Percentiles rank a stretch among this genome's conserved stretches.
These are phyloP conservation scores for Odontomyia ornata DNA, from an alignment of 2,888 invertebrate genomes.

Conservation along the genomic window DNA sequence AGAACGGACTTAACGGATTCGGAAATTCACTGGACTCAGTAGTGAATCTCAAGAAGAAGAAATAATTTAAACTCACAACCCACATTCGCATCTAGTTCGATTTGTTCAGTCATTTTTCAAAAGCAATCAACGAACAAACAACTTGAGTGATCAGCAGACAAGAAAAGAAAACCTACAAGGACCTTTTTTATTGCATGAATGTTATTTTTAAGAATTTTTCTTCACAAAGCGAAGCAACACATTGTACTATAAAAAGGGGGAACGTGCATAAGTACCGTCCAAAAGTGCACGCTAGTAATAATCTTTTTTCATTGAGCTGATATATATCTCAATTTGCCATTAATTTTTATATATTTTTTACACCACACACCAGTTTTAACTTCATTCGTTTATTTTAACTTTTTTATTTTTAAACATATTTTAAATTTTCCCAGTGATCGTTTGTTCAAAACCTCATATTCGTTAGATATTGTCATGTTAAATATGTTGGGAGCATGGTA, in stretches of 20 bases:
- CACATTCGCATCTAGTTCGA: not conserved
- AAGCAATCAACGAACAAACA: not conserved
- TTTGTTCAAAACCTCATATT: too few relatives aligned
- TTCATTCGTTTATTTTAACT: too few relatives aligned
- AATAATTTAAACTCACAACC: conserved; percentile 51
- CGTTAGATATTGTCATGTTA: too few relatives aligned
- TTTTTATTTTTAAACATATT: too few relatives aligned
- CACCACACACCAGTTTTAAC: too few relatives aligned
- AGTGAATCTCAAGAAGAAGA: conserved; percentile 62
- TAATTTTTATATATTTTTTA: not conserved
- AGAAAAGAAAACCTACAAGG: not conserved
- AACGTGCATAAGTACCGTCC: not conserved
- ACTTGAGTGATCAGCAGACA: conserved; percentile 16
- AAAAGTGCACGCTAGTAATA: too few relatives aligned
- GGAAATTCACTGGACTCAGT: conserved; percentile 59
- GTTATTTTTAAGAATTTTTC: not conserved
- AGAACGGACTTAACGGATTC: conserved; percentile 65
- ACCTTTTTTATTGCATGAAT: not conserved
- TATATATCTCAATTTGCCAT: conserved; percentile 27
- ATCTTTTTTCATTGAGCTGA: conserved; percentile 12
- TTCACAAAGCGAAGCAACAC: not conserved
- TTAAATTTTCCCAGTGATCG: too few relatives aligned
- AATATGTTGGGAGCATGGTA: too few relatives aligned
- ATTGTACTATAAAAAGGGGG: not conserved
- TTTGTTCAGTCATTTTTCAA: conserved; percentile 14